Percentiles rank a stretch among this genome's conserved stretches.
phyloP scores from a whole-genome alignment of 2,113 vertebrate species.

The Nothoprocta pentlandii region DNA sequence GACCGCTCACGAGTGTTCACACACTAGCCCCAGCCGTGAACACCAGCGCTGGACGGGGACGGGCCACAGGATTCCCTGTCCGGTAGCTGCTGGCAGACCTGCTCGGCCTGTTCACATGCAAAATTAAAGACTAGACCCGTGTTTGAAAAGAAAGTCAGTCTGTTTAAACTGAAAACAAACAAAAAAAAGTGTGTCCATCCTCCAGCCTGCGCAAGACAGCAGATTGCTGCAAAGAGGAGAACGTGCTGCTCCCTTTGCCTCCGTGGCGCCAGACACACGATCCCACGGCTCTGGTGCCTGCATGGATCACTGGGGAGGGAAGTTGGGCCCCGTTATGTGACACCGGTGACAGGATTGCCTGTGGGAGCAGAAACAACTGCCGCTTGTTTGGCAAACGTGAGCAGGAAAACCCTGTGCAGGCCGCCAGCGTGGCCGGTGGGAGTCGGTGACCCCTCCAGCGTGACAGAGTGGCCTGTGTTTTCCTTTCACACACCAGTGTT shows the following conservation, averaged over 20 bases:
- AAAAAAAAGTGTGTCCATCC: background rate
- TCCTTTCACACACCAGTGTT: background rate
- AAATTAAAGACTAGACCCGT: background rate
- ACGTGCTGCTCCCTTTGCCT: background rate
- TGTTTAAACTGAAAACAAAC: too few relatives aligned
- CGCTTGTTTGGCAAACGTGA: background rate
- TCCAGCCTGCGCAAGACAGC: too few relatives aligned
- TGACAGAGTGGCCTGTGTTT: background rate
- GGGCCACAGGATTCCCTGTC: rapidly evolving
- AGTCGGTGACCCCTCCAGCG: background rate
- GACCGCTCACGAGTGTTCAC: rapidly evolving
- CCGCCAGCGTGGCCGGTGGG: background rate
- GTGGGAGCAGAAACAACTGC: rapidly evolving
- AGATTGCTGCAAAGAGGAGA: background rate
- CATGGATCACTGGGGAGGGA: background rate
- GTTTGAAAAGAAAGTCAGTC: background rate
- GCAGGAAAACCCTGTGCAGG: background rate
- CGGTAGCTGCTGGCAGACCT: rapidly evolving
- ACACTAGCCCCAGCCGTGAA: rapidly evolving
- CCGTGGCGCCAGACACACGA: background rate
- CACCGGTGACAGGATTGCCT: background rate
- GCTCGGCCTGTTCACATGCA: rapidly evolving
- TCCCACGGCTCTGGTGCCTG: background rate
- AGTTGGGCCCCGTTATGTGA: background rate
- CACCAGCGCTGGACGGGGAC: rapidly evolving